Base-by-base conservation (phyloP, 2,888 invertebrate species). In the Heliconius cydno region DNA sequence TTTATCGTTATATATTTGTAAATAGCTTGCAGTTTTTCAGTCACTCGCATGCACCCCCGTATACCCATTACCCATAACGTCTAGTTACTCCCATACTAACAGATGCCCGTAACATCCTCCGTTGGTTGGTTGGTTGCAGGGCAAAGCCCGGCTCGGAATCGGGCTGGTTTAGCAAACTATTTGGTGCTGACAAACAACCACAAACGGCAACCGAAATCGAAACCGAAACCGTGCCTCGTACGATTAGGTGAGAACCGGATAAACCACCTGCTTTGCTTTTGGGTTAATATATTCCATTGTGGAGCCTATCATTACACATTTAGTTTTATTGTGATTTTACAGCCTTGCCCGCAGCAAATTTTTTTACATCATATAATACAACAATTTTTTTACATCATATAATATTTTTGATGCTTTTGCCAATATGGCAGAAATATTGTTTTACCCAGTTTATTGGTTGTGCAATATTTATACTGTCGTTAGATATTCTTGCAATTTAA, bases 81-180 rank as follows among this genome's bases (percentile, higher is more conserved):
- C 34, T 34, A 30, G 22, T 46, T 25, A 19, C 25, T 30, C 28
- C 38, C 60, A 74, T 41, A 60, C 57, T 75, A 65, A 65, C 75
- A 41, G 13, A 19, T 41, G 28, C 41, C 22, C 65, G 28, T 74
- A 75, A 65, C 65, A 46, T 34, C 41, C 12, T 41, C 34, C 57
- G 57, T 73, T 73, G 60, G 73, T 73, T 57, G 34, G 57, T 93
- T 93, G 93, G 91, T 95, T 95, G 87, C 94, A 95, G 94, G 91
- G 90, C 91, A 89, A 93, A 91, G 90, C 90, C 93, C 90, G 90
- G 91, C 89, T 84, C 86, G 70, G 88, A 89, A 85, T 91, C 91
- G 90, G 92, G 93, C 89, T 96, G 96, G 96, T 96, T 96, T 90
- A 94, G 95, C 93, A 95, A 95, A 90, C 96, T 96, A 89, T 96